Percentiles rank a stretch among this genome's conserved stretches.
These are phyloP conservation scores for Eospalax fontanierii DNA, from an alignment of 2,797 vertebrate species.

Conservation along the genomic window DNA sequence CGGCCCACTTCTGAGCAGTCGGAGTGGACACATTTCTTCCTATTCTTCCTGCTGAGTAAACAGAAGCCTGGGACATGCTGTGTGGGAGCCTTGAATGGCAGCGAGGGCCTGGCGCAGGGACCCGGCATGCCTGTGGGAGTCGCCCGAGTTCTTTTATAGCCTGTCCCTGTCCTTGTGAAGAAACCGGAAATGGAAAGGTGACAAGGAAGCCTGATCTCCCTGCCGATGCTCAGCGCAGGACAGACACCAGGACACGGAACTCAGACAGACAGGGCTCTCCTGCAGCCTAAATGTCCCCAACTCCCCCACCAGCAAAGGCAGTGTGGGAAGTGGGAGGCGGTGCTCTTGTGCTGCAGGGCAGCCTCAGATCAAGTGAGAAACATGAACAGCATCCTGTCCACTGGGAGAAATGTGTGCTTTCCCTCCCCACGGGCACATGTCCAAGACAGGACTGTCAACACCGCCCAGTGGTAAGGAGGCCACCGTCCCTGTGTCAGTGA, in stretches of 20 bases:
- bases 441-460: background rate
- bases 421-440: background rate
- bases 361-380: background rate
- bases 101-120: background rate
- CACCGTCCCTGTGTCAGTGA: background rate
- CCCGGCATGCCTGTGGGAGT: background rate
- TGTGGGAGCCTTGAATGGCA: background rate
- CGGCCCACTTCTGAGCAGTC: background rate
- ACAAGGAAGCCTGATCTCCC: background rate
- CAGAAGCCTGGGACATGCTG: accelerated
- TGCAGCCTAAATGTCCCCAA: too few species aligned
- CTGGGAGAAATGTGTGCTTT: background rate
- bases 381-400: background rate
- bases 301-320: accelerated
- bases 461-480: background rate
- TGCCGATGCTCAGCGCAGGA: background rate
- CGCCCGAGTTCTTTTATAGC: background rate
- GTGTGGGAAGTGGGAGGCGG: accelerated
- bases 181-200: background rate
- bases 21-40: background rate
- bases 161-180: background rate
- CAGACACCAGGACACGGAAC: background rate
- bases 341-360: background rate
- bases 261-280: background rate
- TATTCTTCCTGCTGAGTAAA: background rate